Evolutionary conservation across 2,797 vertebrate species (phyloP).

Genomic region (Acipenser ruthenus): DNA sequence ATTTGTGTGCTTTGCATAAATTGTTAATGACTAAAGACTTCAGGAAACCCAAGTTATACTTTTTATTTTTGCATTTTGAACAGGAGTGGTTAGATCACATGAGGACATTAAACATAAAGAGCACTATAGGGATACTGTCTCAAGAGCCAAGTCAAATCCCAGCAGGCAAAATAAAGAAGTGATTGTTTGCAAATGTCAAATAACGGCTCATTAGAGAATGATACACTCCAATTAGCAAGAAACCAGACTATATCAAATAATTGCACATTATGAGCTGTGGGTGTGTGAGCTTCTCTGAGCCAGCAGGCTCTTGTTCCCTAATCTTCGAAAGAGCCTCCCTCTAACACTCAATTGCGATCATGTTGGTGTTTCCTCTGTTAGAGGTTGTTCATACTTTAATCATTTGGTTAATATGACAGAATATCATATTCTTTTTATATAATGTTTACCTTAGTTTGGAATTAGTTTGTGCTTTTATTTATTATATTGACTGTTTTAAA

Average conservation of each 20-base stretch:
- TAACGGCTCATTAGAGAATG: conserved; percentile 1
- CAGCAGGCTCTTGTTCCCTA: neutral
- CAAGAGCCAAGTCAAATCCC: neutral
- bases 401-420: too few species aligned
- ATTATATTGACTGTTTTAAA: too few species aligned
- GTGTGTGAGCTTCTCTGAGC: neutral
- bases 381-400: too few species aligned
- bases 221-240: neutral
- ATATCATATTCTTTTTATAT: too few species aligned
- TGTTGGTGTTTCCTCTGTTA: too few species aligned
- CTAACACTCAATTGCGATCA: neutral
- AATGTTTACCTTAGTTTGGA: too few species aligned
- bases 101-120: neutral
- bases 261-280: neutral
- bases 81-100: neutral
- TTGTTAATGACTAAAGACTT: neutral
- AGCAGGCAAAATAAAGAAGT: neutral
- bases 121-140: neutral
- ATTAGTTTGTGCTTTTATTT: too few species aligned
- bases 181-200: neutral
- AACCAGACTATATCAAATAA: neutral
- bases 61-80: neutral
- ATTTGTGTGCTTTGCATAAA: neutral
- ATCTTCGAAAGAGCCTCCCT: neutral
- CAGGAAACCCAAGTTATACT: neutral